phyloP scores from a whole-genome alignment of 2,113 vertebrate genomes.

The Zosterops hypoxanthus region DNA sequence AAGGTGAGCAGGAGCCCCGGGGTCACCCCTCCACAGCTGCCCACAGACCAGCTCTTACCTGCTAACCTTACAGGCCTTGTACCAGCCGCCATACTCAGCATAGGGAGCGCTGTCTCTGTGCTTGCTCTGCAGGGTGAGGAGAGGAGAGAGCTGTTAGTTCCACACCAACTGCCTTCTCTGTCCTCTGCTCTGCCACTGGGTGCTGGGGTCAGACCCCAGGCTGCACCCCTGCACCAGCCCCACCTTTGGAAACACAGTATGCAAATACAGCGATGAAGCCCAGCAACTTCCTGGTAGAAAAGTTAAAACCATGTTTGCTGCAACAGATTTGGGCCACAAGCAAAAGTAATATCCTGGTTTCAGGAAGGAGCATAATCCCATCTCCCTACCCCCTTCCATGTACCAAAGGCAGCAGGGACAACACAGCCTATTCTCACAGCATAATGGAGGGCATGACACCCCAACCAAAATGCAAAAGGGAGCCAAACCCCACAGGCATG shows the following conservation, averaged over 20 bases:
- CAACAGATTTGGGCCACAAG: neutral
- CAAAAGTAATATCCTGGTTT: neutral
- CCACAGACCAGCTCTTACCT: constrained; percentile 77
- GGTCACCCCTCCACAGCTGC: neutral
- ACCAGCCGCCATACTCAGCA: constrained; percentile 96
- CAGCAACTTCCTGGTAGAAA: neutral
- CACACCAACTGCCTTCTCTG: neutral
- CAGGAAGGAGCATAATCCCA: neutral
- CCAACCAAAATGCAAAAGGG: neutral
- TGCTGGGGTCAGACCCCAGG: neutral
- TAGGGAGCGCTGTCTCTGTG: constrained; percentile 90
- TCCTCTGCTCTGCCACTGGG: neutral
- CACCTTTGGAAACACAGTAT: neutral
- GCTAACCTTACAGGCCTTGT: constrained; percentile 98
- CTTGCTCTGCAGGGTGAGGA: constrained; percentile 79
- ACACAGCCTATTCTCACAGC: neutral
- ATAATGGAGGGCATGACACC: neutral
- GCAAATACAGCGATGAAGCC: neutral
- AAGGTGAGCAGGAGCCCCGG: neutral
- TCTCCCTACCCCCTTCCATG: neutral
- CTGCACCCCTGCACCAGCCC: neutral
- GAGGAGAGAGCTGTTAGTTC: neutral
- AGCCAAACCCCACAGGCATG: neutral
- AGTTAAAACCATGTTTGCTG: neutral
- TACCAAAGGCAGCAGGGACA: neutral